These are phyloP conservation scores for Leucoraja ocellata DNA, from an alignment of 2,797 vertebrate species.

Conservation along the genomic window DNA sequence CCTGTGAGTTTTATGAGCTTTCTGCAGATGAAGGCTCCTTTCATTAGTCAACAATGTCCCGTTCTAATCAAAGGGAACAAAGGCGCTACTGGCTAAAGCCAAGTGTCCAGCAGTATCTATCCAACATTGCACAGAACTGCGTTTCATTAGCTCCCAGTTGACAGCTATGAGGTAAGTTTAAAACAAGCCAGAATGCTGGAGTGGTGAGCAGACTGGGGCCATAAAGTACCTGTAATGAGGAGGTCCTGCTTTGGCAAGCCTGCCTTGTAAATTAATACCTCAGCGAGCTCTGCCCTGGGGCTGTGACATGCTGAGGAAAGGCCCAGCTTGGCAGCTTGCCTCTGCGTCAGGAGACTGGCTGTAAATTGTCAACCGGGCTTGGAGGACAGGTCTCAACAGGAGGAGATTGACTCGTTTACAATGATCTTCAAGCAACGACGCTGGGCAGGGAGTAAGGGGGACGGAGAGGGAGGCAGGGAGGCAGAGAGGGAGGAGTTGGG, in stretches of 20 bases:
- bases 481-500: background rate
- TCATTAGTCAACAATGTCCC: conserved; percentile 12
- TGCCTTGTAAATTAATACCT: conserved; percentile 22
- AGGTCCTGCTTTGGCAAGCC: background rate
- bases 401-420: conserved; percentile 44
- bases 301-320: background rate
- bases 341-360: background rate
- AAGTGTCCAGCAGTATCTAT: background rate
- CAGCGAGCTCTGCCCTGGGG: background rate
- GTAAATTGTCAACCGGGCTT: conserved; percentile 40
- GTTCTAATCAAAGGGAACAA: background rate
- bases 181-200: conserved; percentile 36
- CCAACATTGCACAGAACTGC: background rate
- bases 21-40: background rate
- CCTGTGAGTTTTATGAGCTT: background rate
- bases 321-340: background rate
- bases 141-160: conserved; percentile 31
- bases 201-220: background rate
- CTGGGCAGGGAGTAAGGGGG: conserved; percentile 14
- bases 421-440: conserved; percentile 37
- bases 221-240: conserved; percentile 23
- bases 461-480: conserved; percentile 17
- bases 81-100: background rate
- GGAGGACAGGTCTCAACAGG: conserved; percentile 40
- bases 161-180: conserved; percentile 27